Base-by-base conservation (phyloP, 2,113 vertebrate genomes). In the Tretioscincus oriximinensis region DNA sequence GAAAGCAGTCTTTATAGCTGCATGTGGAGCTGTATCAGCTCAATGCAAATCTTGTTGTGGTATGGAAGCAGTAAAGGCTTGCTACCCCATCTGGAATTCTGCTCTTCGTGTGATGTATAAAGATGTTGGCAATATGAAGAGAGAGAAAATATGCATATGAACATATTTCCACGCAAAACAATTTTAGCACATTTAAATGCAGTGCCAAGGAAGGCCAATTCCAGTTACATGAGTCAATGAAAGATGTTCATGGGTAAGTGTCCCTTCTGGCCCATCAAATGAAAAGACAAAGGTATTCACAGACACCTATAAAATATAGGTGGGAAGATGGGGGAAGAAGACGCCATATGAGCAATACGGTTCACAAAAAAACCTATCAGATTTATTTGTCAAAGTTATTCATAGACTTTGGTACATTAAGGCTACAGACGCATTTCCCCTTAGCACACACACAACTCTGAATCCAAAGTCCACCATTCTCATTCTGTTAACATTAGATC, bases 321-420 rank as follows among this genome's bases (percentile, higher is more conserved):
- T 2, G 7, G 28, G 88, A 7, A 54, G 3, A 47, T 26, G 49
- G 18, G 28, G 11, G 5, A 24, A 4, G n/a, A 45, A n/a, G 26
- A n/a, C 26, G 58, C 10, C 31, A 26, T 78, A 67, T 26, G 49
- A 21, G 58, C 64, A 84, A 76, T 84, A 76, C 64, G 29, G n/a
- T 54, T 66, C 65, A 51, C 10, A 41, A 84, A 58, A 79, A 74
- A 84, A 71, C 63, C 35, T 4, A 76, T 69, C 58, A 76, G 72
- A 80, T 28, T 47, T 4, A 0, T 1, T 28, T 81, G 68, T 73
- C 26, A 63, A 80, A 81, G 77, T 21, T n/a, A 68, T 0, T 35
- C 29, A 1, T 5, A 84, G 77, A 35, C 70, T 85, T 81, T 74
- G 69, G 82, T 60, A 51, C 5, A 83, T 82, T 78, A 63, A n/a